phyloP scores from a whole-genome alignment of 2,113 vertebrate genomes.

The Crocuta crocuta region DNA sequence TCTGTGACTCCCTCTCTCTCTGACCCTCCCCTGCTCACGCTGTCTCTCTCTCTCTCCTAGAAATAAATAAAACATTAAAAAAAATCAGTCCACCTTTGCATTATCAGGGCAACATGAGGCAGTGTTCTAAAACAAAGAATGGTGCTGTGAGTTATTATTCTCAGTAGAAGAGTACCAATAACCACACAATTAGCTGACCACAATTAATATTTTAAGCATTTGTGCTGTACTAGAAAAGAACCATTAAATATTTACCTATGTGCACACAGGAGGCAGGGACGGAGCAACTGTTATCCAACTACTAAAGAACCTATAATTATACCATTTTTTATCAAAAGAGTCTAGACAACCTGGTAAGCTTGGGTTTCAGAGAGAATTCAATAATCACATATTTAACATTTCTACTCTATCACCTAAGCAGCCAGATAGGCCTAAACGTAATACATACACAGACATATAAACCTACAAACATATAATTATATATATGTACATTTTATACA shows the following conservation, averaged over 20 bases:
- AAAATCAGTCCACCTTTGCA: constrained; percentile 9
- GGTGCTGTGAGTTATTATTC: not conserved
- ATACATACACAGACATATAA: not conserved
- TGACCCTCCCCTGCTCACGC: no score
- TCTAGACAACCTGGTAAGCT: not conserved
- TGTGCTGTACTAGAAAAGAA: constrained; percentile 53
- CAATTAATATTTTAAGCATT: constrained; percentile 75
- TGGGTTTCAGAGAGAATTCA: constrained; percentile 52
- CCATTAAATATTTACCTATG: constrained; percentile 73
- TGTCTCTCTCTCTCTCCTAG: no score
- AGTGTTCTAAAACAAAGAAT: constrained; percentile 42
- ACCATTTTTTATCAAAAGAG: constrained; percentile 49
- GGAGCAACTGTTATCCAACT: constrained; percentile 9
- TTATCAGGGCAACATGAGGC: constrained; percentile 1
- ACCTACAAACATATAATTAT: not conserved
- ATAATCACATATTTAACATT: constrained; percentile 25
- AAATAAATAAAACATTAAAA: no score
- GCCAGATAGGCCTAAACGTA: not conserved
- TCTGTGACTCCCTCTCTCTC: no score
- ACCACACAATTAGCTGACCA: constrained; percentile 36
- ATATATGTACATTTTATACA: constrained; percentile 8
- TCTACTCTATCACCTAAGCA: not conserved
- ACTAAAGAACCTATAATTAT: not conserved
- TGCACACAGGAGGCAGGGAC: not conserved
- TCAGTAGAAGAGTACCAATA: constrained; percentile 36